Evolutionary conservation across 2,797 vertebrate species (phyloP), one percentile per base, ranked within the genome.

Genomic region (Pseudomugil gertrudae): DNA sequence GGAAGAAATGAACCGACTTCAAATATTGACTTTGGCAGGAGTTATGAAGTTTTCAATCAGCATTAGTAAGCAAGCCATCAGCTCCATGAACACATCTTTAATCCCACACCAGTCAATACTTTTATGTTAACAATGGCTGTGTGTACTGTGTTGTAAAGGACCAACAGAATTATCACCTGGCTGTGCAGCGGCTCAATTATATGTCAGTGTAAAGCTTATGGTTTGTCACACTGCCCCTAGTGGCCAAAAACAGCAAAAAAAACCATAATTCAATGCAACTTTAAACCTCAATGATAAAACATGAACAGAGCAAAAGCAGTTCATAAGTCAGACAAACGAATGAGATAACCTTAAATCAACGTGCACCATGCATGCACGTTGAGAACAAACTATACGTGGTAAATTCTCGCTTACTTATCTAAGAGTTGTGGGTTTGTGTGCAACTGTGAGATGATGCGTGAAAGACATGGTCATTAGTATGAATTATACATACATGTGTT

Each of bases 1-100:
- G 65, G 32, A 75, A 84, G 73, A 71, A 80, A 63, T 27, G 30
- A 63, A 75, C 57, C 11, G 59, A 76, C 53, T 66, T 50, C 23
- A 59, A 73, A 67, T 74, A 80, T 70, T 66, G 78, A 81, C 48
- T 54, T 23, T 21, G 10, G 4, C 54, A 53, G 55, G 60, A 72
- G 64, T 61, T 66, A 76, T 66, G 61, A 33, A 2, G 59, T 24
- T 59, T 32, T 60, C 48, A 50, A 21, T 48, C 35, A 36, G 45
- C 61, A 45, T 57, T 69, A 68, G 70, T 54, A 64, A 66, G 67
- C 19, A 36, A 78, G 67, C 58, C 61, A 50, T 26, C 66, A 57
- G 2, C 3, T 21, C 29, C 24, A 59, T 43, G 59, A 72, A 74
- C 64, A 64, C 32, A 62, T 79, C 4, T 72, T 69, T 74, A 62